These are phyloP conservation scores for Gandaritis pyraliata DNA, from an alignment of 2,888 invertebrate genomes.

Conservation along the genomic window DNA sequence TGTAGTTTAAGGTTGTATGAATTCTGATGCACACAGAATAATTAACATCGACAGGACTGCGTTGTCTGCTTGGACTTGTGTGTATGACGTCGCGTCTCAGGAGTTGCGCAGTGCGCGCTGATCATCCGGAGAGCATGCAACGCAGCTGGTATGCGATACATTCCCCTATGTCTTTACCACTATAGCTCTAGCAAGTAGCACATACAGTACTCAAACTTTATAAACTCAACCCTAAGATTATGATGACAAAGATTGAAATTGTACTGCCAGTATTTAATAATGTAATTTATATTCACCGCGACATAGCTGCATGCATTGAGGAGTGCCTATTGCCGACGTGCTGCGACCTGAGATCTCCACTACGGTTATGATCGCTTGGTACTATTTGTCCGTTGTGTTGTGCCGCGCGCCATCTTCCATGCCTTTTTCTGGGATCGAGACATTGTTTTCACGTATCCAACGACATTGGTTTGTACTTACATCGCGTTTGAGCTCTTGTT, in stretches of 20 bases:
- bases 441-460: not conserved
- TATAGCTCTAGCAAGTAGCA: conserved; percentile 32
- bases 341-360: conserved; percentile 34
- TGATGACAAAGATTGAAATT: conserved; percentile 30
- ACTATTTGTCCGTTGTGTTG: conserved; percentile 72
- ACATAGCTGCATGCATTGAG: conserved; percentile 44
- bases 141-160: conserved; percentile 55
- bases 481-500: too few relatives aligned
- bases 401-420: conserved; percentile 78
- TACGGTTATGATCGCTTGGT: conserved; percentile 63
- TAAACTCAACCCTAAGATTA: conserved; percentile 42
- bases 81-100: conserved; percentile 76
- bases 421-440: conserved; percentile 33
- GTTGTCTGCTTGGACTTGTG: conserved; percentile 51
- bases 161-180: conserved; percentile 48
- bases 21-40: conserved; percentile 43
- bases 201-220: conserved; percentile 33
- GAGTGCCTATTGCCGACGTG: conserved; percentile 27
- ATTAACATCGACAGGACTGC: conserved; percentile 48
- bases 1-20: conserved; percentile 1
- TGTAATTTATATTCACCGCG: conserved; percentile 38
- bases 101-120: conserved; percentile 84
- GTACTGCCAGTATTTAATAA: conserved; percentile 14
- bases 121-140: conserved; percentile 71
- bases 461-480: not conserved